These are phyloP conservation scores for Drosophila mojavensis DNA, from an alignment of 1,140 invertebrate species.

Conservation along the genomic window DNA sequence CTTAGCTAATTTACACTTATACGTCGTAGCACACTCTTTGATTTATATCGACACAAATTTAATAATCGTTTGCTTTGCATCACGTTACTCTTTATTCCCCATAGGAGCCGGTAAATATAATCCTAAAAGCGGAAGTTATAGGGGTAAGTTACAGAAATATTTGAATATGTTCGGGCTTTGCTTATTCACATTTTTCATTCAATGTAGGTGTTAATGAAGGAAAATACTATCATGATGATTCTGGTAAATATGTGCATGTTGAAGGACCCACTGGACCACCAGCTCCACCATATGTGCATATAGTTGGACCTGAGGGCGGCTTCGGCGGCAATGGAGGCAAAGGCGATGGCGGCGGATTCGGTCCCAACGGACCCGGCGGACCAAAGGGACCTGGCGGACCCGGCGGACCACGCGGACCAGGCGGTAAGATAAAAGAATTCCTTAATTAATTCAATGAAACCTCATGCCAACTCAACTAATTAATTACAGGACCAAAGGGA, in stretches of 20 bases:
- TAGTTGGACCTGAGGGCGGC: conserved; percentile 82
- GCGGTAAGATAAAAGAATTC: conserved; percentile 49
- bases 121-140: conserved; percentile 61
- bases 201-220: conserved; percentile 73
- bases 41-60: conserved; percentile 22
- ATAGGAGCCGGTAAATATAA: conserved; percentile 78
- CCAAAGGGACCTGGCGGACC: conserved; percentile 65
- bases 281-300: conserved; percentile 85
- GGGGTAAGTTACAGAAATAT: conserved; percentile 55
- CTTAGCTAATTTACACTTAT: conserved; percentile 47
- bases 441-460: background rate
- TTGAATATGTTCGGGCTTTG: background rate
- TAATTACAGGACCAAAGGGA: conserved; percentile 58
- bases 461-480: too few species aligned
- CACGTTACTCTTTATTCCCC: conserved; percentile 47
- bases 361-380: conserved; percentile 73
- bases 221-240: conserved; percentile 85
- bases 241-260: conserved; percentile 85
- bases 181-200: background rate
- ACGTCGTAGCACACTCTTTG: conserved; percentile 22
- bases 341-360: conserved; percentile 68
- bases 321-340: conserved; percentile 68
- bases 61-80: conserved; percentile 58
- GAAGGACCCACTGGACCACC: conserved; percentile 84
- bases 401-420: conserved; percentile 67